These are phyloP conservation scores for Spheniscus mendiculus DNA, from an alignment of 2,113 vertebrate genomes.

Conservation along the genomic window DNA sequence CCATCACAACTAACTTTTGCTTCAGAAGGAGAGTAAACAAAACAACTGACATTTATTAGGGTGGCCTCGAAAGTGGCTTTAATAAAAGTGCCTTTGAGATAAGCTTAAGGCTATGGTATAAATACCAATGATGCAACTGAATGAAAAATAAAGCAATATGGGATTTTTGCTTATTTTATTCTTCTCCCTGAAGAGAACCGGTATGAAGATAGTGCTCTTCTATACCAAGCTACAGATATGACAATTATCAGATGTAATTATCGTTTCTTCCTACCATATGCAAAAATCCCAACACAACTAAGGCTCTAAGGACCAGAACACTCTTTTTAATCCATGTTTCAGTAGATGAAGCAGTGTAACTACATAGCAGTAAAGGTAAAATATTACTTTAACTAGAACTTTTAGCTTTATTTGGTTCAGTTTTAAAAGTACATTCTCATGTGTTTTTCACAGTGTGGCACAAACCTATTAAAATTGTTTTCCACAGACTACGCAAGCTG, in stretches of 20 bases:
- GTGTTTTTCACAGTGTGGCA: neutral
- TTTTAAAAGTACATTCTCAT: neutral
- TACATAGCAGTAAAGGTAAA: neutral
- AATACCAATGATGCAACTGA: neutral
- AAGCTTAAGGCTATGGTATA: neutral
- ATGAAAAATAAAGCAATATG: neutral
- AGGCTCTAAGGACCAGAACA: neutral
- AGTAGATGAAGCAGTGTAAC: neutral
- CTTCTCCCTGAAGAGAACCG: neutral
- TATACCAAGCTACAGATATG: neutral
- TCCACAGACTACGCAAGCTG: neutral
- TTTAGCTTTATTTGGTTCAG: neutral
- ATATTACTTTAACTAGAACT: neutral
- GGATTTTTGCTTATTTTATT: neutral
- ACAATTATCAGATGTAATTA: slow-evolving; percentile 3
- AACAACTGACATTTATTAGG: neutral
- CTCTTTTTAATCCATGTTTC: neutral
- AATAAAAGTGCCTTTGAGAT: slow-evolving; percentile 7
- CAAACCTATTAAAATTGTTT: slow-evolving; percentile 20
- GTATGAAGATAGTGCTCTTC: neutral
- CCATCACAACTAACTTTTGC: neutral
- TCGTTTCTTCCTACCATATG: neutral
- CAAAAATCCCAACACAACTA: neutral
- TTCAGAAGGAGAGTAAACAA: slow-evolving; percentile 4
- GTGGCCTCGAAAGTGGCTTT: neutral